Conservation (phyloP, 2,797 vertebrate species). For the Sorex maritimensis region DNA sequence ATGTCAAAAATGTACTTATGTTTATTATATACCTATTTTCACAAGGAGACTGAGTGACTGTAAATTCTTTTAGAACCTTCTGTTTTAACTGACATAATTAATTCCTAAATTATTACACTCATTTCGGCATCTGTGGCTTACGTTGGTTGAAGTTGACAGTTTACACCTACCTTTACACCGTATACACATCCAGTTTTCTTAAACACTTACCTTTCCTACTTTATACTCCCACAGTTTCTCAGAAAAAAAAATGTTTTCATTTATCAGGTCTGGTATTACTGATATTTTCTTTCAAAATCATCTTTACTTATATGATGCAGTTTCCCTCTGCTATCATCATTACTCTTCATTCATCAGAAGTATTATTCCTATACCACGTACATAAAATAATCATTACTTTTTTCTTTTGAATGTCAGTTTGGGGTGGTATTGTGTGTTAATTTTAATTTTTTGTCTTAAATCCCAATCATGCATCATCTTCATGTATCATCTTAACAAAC, state of each 20-base stretch:
- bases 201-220: not conserved
- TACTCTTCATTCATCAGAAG: not conserved
- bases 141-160: not conserved
- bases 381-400: too few species aligned
- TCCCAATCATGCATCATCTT: not conserved
- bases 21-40: not conserved
- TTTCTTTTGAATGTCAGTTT: not conserved
- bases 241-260: conserved; percentile 7
- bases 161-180: not conserved
- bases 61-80: not conserved
- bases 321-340: not conserved
- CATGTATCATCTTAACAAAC: not conserved
- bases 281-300: not conserved
- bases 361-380: not conserved
- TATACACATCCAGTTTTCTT: not conserved
- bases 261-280: not conserved
- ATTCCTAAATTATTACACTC: not conserved
- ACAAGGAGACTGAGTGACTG: not conserved
- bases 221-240: not conserved
- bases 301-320: not conserved
- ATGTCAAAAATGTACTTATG: not conserved
- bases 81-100: conserved; percentile 2
- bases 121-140: not conserved
- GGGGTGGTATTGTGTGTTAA: not conserved
- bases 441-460: not conserved